Evolutionary conservation across 2,888 invertebrate species (phyloP).

Genomic region (Pomacea canaliculata): DNA sequence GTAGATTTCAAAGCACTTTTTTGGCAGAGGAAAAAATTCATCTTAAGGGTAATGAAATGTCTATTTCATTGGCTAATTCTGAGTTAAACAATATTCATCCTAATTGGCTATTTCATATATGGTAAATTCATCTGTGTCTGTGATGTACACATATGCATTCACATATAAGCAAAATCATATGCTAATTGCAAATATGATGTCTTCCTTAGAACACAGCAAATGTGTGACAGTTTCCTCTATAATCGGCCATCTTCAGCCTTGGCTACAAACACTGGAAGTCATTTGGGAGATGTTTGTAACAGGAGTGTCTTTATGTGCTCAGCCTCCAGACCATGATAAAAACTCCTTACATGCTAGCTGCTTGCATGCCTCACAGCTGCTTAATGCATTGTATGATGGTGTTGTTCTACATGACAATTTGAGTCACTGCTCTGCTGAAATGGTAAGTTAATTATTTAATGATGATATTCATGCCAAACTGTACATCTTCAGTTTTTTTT

Average conservation of each 20-base stretch:
- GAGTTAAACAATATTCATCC: no score
- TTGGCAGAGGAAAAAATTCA: no score
- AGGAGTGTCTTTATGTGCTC: background rate
- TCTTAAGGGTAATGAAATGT: no score
- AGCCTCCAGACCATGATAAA: background rate
- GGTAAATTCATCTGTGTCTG: no score
- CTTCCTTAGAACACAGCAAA: constrained; percentile 38
- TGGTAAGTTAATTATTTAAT: constrained; percentile 3
- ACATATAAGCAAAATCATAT: background rate
- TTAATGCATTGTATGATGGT: constrained; percentile 18
- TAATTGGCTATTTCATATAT: no score
- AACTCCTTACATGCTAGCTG: constrained; percentile 1
- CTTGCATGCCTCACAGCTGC: constrained; percentile 3
- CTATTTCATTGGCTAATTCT: no score
- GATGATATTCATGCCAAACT: background rate
- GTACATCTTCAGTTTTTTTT: no score
- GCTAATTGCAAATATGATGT: constrained; percentile 45
- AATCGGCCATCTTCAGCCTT: constrained; percentile 36
- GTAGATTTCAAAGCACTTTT: no score
- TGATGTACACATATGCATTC: no score
- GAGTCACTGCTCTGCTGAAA: constrained; percentile 9
- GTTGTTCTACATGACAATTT: constrained; percentile 13
- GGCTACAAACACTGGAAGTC: constrained; percentile 43
- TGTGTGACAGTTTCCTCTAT: constrained; percentile 13
- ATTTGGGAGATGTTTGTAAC: constrained; percentile 20